phyloP scores from a whole-genome alignment of 2,888 invertebrate genomes.

The Andrena marginata region DNA sequence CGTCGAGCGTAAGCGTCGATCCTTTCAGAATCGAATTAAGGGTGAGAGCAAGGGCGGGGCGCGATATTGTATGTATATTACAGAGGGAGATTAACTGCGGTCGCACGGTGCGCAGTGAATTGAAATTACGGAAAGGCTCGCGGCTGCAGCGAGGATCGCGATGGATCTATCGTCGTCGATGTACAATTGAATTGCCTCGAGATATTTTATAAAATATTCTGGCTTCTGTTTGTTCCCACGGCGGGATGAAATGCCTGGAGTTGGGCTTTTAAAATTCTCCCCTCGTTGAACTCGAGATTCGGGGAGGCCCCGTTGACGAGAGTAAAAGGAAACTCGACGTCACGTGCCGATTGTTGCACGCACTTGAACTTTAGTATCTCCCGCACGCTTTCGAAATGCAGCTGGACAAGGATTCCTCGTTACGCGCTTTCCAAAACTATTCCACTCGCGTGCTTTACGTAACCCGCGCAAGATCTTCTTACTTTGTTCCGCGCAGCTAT shows the following conservation, averaged over 20 bases:
- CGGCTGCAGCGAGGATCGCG: background rate
- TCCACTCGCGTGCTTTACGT: constrained; percentile 27
- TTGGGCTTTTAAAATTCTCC: too few species aligned
- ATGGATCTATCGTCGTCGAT: background rate
- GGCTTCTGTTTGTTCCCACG: too few species aligned
- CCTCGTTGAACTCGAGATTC: too few species aligned
- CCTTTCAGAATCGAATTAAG: constrained; percentile 54
- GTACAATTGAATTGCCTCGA: constrained; percentile 3
- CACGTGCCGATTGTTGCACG: background rate
- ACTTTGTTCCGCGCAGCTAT: background rate
- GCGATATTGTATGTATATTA: constrained; percentile 49
- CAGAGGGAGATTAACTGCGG: constrained; percentile 25
- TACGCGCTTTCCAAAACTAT: constrained; percentile 35
- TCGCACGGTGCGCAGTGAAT: background rate
- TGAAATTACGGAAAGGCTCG: background rate
- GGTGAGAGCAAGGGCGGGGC: constrained; percentile 39
- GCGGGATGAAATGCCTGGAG: too few species aligned
- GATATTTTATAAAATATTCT: background rate
- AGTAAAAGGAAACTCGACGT: background rate
- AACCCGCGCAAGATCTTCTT: background rate
- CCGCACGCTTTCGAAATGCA: constrained; percentile 23
- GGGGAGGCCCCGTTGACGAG: background rate
- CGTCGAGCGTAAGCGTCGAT: constrained; percentile 41
- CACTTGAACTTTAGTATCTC: constrained; percentile 19
- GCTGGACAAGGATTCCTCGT: constrained; percentile 18